phyloP scores from a whole-genome alignment of 1,140 invertebrate species.

The Rhopalosiphum padi region DNA sequence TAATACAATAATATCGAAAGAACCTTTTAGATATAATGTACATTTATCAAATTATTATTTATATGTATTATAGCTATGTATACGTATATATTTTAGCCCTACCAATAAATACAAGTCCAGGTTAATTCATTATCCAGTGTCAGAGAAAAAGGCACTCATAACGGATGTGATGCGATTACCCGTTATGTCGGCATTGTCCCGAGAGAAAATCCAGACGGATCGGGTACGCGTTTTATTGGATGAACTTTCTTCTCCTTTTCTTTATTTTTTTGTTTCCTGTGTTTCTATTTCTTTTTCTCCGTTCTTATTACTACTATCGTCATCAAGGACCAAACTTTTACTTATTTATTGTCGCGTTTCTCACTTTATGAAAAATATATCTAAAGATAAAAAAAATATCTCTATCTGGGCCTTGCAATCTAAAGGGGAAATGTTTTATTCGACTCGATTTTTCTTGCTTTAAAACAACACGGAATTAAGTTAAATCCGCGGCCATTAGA shows the following conservation, averaged over 20 bases:
- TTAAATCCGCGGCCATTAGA: conserved; percentile 57
- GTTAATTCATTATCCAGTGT: conserved; percentile 57
- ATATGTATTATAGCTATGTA: not conserved
- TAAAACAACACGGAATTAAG: conserved; percentile 58
- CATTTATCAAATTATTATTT: conserved; percentile 26
- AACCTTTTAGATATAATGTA: conserved; percentile 45
- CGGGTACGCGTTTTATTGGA: conserved; percentile 57
- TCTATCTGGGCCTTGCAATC: conserved; percentile 53
- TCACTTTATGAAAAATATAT: conserved; percentile 58
- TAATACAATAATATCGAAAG: conserved; percentile 50
- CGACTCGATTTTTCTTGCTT: conserved; percentile 56
- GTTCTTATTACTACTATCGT: conserved; percentile 58
- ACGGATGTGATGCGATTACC: conserved; percentile 58
- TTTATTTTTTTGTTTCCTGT: conserved; percentile 50
- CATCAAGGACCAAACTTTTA: conserved; percentile 58
- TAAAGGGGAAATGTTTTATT: conserved; percentile 58
- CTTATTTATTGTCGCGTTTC: conserved; percentile 58
- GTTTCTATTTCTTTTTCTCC: conserved; percentile 56
- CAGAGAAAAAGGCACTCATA: conserved; percentile 57
- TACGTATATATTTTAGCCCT: not conserved
- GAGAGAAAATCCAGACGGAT: conserved; percentile 58
- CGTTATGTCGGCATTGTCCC: conserved; percentile 57
- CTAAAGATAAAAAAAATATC: conserved; percentile 56
- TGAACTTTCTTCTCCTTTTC: conserved; percentile 54
- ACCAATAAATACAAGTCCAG: conserved; percentile 55